A percentile compares a stretch with the other conserved stretches of the same genome.
These are phyloP conservation scores for Tridacna crocea DNA, from an alignment of 2,888 invertebrate species.

Conservation along the genomic window DNA sequence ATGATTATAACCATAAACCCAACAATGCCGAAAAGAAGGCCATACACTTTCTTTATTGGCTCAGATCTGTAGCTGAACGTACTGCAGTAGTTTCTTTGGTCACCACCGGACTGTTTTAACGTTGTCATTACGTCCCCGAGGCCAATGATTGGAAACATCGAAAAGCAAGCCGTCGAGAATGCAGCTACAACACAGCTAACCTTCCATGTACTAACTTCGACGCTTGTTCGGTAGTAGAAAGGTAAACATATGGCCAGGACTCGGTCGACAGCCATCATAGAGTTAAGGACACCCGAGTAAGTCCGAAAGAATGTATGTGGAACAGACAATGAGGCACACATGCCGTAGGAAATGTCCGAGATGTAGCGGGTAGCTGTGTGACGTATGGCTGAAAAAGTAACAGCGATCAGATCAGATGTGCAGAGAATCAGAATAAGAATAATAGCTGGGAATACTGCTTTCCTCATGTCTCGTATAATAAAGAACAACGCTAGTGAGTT, in stretches of 20 bases:
- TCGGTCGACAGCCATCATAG: constrained; percentile 52
- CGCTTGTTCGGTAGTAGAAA: constrained; percentile 49
- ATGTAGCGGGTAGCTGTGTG: constrained; percentile 32
- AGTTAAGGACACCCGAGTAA: constrained; percentile 47
- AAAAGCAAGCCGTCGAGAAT: constrained; percentile 26
- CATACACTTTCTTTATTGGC: constrained; percentile 33
- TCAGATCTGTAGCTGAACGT: constrained; percentile 34
- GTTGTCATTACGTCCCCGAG: constrained; percentile 44
- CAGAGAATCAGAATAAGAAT: constrained; percentile 43
- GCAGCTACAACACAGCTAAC: constrained; percentile 36
- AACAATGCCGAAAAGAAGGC: constrained; percentile 29
- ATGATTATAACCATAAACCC: constrained; percentile 33
- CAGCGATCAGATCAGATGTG: constrained; percentile 36
- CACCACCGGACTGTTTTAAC: background rate
- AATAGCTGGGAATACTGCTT: constrained; percentile 56
- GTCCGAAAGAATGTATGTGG: constrained; percentile 41
- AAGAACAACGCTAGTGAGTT: constrained; percentile 44
- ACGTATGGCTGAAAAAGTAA: constrained; percentile 32
- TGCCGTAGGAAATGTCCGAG: constrained; percentile 20
- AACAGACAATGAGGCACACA: constrained; percentile 45
- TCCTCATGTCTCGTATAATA: constrained; percentile 50
- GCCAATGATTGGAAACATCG: constrained; percentile 49
- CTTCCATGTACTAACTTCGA: constrained; percentile 47
- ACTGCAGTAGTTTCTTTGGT: constrained; percentile 23
- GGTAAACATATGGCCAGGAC: constrained; percentile 49